Percentiles rank a stretch among this genome's conserved stretches.
Conservation (phyloP, 2,797 vertebrate species). For the Eulemur coronatus region DNA sequence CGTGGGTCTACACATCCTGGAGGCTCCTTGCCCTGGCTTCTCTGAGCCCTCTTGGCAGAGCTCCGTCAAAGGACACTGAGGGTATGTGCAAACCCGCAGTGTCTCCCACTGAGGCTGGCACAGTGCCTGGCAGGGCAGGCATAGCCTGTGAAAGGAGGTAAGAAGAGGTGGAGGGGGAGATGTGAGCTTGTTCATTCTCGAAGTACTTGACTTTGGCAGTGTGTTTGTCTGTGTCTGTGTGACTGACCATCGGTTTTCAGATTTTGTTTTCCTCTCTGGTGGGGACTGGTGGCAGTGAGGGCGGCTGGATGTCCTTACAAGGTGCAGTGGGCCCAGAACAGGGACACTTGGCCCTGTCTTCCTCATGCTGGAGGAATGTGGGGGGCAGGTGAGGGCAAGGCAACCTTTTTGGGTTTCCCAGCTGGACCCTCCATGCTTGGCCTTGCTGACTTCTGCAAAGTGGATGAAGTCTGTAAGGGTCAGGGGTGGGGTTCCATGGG, state of each 20-base stretch:
- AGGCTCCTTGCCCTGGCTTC: background rate
- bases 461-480: rapidly evolving
- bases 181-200: no score
- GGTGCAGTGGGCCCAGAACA: background rate
- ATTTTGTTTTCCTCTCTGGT: background rate
- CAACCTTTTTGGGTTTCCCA: background rate
- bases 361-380: background rate
- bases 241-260: background rate
- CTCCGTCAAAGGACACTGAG: background rate
- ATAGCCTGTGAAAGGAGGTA: background rate
- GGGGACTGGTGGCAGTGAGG: background rate
- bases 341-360: no score
- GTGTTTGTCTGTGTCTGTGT: no score
- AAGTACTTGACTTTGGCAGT: no score
- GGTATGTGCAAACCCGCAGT: rapidly evolving
- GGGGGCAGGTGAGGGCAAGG: background rate
- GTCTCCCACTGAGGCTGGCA: background rate
- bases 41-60: background rate
- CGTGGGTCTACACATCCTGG: background rate
- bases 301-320: no score
- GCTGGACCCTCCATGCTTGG: background rate
- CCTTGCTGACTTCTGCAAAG: background rate
- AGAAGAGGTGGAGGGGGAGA: background rate
- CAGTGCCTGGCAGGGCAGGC: background rate
- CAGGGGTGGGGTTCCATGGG: rapidly evolving